Base-by-base conservation (phyloP, 1,140 invertebrate species). In the Heliothis virescens region DNA sequence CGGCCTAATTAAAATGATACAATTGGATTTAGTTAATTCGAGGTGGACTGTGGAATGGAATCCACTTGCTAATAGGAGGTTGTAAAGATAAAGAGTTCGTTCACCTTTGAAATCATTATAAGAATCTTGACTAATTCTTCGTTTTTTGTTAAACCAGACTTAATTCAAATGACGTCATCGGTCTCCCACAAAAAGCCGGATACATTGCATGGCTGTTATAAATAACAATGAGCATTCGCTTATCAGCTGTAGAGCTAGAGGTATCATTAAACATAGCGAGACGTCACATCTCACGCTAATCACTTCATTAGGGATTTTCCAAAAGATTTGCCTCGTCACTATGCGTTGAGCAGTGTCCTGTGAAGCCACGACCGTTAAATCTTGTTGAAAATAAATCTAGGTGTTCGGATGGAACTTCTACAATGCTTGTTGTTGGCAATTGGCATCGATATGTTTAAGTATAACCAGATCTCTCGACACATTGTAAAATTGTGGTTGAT, bases 141-240 rank as follows among this genome's bases (percentile, higher is more conserved):
- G 60, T 76, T 63, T 76, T 63, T 74, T 74, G 57, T 62, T 50
- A 53, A 71, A 71, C 18, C 4, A 26, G 15, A 29, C 59, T 62
- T 63, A 47, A 34, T 18, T 77, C 50, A 63, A 82, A 71, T 85
- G 82, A 86, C 82, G 82, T 84, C 53, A 81, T 76, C 76, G 52
- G 48, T 63, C 65, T 73, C 73, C 21, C 76, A 79, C 52, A 86
- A 86, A 86, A 86, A 86, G 74, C 79, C 82, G 84, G 82, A 86
- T 69, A 69, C 79, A n/a, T 81, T 69, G 79, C 53, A 74, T 75
- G 48, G 34, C 26, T 26, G 41, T 78, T 69, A 69, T 63, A 63
- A 76, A 76, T 76, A 76, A 76, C 74, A 76, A 63, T 76, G 74
- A 76, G 59, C 48, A 53, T 65, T 29, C 34, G 26, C 29, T 76